A percentile compares a stretch with the other conserved stretches of the same genome.
Conservation (phyloP, 2,797 vertebrate genomes). For the Thaleichthys pacificus region DNA sequence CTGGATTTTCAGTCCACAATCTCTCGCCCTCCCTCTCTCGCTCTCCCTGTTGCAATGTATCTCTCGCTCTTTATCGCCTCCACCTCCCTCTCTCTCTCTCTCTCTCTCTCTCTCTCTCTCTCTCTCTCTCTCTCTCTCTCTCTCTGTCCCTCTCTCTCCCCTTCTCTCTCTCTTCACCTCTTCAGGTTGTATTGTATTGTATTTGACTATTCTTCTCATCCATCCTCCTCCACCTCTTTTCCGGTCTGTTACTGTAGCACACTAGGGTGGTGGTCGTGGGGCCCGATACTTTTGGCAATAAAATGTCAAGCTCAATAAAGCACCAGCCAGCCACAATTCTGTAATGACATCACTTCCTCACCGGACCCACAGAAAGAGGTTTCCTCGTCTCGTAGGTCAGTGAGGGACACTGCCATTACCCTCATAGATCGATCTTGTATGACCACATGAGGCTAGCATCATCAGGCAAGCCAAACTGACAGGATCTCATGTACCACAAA, state of each 20-base stretch:
- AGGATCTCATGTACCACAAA: no score
- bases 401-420: slow-evolving; percentile 53
- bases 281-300: slow-evolving; percentile 41
- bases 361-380: slow-evolving; percentile 44
- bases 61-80: slow-evolving; percentile 31
- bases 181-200: neutral
- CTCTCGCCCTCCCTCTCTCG: slow-evolving; percentile 30
- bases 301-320: slow-evolving; percentile 57
- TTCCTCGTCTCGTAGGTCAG: slow-evolving; percentile 53
- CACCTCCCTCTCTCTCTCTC: slow-evolving; percentile 35
- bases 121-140: slow-evolving; percentile 36
- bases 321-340: slow-evolving; percentile 53
- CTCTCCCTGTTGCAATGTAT: slow-evolving; percentile 38
- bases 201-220: slow-evolving; percentile 17
- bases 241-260: slow-evolving; percentile 30
- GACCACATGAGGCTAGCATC: neutral
- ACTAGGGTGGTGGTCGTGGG: slow-evolving; percentile 40
- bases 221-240: slow-evolving; percentile 30
- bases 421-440: slow-evolving; percentile 24
- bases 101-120: slow-evolving; percentile 41
- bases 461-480: no score
- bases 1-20: slow-evolving; percentile 32
- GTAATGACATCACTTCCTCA: slow-evolving; percentile 69
- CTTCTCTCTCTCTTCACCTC: neutral
- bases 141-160: slow-evolving; percentile 1